phyloP scores from a whole-genome alignment of 2,888 invertebrate species.

The Pseudoips prasinana region DNA sequence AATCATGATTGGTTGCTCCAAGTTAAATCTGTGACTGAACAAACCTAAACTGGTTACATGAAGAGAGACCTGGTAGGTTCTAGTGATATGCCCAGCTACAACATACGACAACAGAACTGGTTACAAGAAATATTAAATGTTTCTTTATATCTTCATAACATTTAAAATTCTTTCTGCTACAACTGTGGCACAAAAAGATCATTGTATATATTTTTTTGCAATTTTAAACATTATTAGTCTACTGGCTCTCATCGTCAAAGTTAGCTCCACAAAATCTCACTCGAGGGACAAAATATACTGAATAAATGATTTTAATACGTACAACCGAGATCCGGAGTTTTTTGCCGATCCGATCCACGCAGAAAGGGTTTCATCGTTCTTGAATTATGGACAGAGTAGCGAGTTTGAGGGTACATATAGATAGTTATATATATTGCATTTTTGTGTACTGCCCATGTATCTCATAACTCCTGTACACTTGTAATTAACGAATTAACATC shows the following conservation, averaged over 20 bases:
- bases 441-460: conserved; percentile 32
- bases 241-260: conserved; percentile 16
- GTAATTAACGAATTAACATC: conserved; percentile 35
- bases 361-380: conserved; percentile 40
- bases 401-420: conserved; percentile 27
- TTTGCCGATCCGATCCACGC: conserved; percentile 29
- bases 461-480: conserved; percentile 26
- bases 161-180: no score
- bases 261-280: conserved; percentile 35
- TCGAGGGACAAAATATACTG: conserved; percentile 36
- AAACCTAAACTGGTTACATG: no score
- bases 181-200: no score
- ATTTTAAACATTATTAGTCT: conserved; percentile 22
- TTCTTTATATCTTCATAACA: no score
- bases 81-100: no score
- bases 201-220: not conserved
- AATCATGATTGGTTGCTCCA: no score
- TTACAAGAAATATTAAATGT: no score
- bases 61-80: no score
- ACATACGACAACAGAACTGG: no score
- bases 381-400: conserved; percentile 49
- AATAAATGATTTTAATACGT: conserved; percentile 48
- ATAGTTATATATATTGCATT: conserved; percentile 48
- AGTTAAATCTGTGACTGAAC: no score
- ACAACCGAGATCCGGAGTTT: conserved; percentile 27